Percentiles rank a stretch among this genome's conserved stretches.
Conservation (phyloP, 2,797 vertebrate genomes). For the Rhynchotus rufescens region DNA sequence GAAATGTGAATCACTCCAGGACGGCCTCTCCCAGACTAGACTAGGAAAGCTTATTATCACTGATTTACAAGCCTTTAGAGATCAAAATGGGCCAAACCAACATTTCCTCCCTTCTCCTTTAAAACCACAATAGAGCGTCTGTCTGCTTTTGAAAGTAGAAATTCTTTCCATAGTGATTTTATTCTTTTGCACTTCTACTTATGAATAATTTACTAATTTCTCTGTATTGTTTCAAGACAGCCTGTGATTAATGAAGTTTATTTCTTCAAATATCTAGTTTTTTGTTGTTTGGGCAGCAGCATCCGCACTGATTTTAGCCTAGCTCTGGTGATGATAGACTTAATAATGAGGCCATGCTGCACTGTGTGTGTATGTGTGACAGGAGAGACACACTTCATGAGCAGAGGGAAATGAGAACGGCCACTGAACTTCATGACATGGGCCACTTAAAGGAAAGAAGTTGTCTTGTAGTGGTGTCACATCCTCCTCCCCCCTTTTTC, state of each 20-base stretch:
- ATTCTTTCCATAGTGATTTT: constrained; percentile 69
- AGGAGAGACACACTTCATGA: not conserved
- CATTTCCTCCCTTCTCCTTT: constrained; percentile 57
- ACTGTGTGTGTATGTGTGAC: not conserved
- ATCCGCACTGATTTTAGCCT: not conserved
- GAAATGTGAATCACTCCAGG: constrained; percentile 66
- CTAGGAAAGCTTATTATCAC: constrained; percentile 68
- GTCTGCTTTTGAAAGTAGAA: constrained; percentile 63
- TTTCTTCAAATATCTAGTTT: not conserved
- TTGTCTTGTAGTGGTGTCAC: not conserved
- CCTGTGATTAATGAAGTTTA: not conserved
- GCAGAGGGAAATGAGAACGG: not conserved
- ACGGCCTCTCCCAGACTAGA: constrained; percentile 59
- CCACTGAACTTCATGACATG: not conserved
- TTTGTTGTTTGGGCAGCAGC: not conserved
- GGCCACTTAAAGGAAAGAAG: not conserved
- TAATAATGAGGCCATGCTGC: not conserved
- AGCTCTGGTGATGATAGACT: not conserved
- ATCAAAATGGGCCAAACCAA: constrained; percentile 71
- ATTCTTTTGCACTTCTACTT: constrained; percentile 46
- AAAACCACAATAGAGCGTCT: constrained; percentile 66
- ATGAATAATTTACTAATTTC: constrained; percentile 48
- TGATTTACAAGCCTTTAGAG: constrained; percentile 73
- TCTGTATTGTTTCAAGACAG: constrained; percentile 15
- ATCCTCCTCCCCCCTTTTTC: not conserved